Conservation (phyloP, 1,140 invertebrate species). For the Kradibia gibbosae region DNA sequence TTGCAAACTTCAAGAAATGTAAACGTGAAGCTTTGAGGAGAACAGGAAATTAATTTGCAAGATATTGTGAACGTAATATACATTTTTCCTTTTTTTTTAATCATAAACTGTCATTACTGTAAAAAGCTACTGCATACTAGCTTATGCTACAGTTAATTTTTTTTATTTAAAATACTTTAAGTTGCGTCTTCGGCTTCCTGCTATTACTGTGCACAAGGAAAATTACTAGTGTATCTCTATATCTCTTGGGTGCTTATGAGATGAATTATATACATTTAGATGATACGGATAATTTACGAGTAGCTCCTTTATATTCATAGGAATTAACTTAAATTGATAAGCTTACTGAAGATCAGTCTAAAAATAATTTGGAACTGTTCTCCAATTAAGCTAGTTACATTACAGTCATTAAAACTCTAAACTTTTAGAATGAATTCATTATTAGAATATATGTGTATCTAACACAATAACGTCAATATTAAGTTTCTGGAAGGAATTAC, state of each 20-base stretch:
- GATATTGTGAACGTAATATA: background rate
- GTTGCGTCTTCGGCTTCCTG: background rate
- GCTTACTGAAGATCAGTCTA: background rate
- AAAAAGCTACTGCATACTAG: background rate
- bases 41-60: background rate
- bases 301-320: background rate
- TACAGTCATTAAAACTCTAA: background rate
- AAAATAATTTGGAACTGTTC: background rate
- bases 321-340: slow-evolving; percentile 1
- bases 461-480: too few relatives aligned
- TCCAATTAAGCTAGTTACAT: background rate
- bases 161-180: background rate
- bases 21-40: background rate
- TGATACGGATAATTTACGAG: slow-evolving; percentile 4
- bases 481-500: background rate
- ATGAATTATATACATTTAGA: slow-evolving; percentile 12
- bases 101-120: background rate
- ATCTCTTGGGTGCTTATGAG: background rate
- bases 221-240: slow-evolving; percentile 1
- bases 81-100: background rate
- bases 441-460: background rate
- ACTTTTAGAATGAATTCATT: background rate
- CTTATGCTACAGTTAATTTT: background rate
- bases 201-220: background rate
- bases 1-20: background rate